These are phyloP conservation scores for Drosophila lutescens DNA, from an alignment of 2,888 invertebrate species.

Conservation along the genomic window DNA sequence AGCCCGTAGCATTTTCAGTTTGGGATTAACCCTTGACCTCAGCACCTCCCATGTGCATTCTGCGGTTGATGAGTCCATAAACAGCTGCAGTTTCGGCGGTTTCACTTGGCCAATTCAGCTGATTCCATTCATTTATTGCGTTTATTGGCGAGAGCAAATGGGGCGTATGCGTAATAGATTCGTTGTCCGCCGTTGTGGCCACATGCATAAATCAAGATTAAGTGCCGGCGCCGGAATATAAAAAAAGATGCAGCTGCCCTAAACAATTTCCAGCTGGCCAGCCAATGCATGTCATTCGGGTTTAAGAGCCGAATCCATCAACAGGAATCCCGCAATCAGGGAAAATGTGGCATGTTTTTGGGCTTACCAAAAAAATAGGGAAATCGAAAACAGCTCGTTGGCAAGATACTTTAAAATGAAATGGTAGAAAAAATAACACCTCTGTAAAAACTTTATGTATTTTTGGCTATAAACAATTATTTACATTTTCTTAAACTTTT, in stretches of 20 bases:
- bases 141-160: conserved; percentile 2
- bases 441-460: no score
- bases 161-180: conserved; percentile 17
- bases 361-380: background rate
- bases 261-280: conserved; percentile 8
- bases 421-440: no score
- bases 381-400: no score
- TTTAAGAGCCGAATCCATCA: conserved; percentile 1
- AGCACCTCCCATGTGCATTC: background rate
- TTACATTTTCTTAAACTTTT: no score
- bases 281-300: background rate
- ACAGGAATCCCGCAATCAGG: background rate
- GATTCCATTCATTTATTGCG: conserved; percentile 12
- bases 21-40: background rate
- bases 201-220: conserved; percentile 8
- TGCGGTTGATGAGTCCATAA: conserved; percentile 13
- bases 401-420: no score
- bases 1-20: background rate
- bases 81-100: conserved; percentile 10
- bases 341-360: background rate
- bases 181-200: conserved; percentile 1
- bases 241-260: conserved; percentile 12
- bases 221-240: background rate
- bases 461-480: no score
- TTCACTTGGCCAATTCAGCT: conserved; percentile 8